These are phyloP conservation scores for Crypturellus tataupa DNA, from an alignment of 2,797 vertebrate genomes.

Conservation along the genomic window DNA sequence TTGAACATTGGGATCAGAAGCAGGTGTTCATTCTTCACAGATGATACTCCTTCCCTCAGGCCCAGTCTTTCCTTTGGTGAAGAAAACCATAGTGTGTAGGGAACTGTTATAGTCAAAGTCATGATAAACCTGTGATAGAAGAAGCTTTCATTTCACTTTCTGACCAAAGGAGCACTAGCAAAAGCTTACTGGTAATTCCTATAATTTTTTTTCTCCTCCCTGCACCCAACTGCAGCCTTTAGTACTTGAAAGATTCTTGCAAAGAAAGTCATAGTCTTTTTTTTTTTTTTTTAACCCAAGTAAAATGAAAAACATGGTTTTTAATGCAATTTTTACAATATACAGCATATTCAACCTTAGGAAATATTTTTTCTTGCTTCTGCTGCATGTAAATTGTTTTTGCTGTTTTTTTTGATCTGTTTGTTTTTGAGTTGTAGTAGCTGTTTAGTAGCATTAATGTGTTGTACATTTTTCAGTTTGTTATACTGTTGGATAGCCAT, in stretches of 20 bases:
- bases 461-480: not conserved
- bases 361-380: not conserved
- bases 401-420: no score
- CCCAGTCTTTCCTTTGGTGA: not conserved
- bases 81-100: not conserved
- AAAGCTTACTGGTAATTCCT: not conserved
- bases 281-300: not conserved
- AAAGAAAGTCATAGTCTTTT: not conserved
- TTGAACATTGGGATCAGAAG: not conserved
- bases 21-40: not conserved
- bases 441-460: not conserved
- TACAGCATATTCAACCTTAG: not conserved
- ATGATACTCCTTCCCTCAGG: not conserved
- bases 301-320: not conserved
- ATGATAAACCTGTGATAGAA: not conserved
- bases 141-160: not conserved
- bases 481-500: not conserved
- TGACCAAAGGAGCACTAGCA: not conserved
- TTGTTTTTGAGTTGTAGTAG: no score
- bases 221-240: not conserved
- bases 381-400: not conserved
- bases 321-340: not conserved
- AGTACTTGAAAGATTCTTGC: not conserved
- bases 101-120: not conserved
- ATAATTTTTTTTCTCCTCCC: no score